phyloP scores from a whole-genome alignment of 2,797 vertebrate genomes.

The Streptopelia turtur region DNA sequence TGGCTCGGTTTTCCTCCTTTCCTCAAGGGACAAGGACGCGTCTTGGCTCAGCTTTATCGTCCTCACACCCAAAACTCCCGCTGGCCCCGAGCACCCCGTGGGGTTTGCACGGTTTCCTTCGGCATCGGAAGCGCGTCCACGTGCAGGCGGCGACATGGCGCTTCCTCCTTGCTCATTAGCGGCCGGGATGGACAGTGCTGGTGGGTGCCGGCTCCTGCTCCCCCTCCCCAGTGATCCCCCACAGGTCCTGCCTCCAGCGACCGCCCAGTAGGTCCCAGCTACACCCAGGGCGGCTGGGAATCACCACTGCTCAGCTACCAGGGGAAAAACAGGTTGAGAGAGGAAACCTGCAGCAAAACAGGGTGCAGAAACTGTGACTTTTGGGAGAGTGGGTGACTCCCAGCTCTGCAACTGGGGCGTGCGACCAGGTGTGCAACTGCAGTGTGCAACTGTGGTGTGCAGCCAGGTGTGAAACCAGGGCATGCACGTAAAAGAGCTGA shows the following conservation, averaged over 20 bases:
- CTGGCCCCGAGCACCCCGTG: not conserved
- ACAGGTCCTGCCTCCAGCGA: not conserved
- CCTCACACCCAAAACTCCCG: fast-evolving
- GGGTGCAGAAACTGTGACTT: not conserved
- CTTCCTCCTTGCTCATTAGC: not conserved
- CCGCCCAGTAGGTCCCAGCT: not conserved
- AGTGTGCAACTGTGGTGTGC: not conserved
- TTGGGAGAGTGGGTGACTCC: not conserved
- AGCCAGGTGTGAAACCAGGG: not conserved
- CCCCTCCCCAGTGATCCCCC: fast-evolving
- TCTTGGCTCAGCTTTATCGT: fast-evolving
- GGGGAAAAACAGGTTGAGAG: not conserved
- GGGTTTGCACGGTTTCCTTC: fast-evolving
- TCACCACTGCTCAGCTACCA: fast-evolving
- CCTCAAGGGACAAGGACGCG: fast-evolving
- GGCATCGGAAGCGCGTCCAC: fast-evolving
- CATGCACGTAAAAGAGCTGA: not conserved
- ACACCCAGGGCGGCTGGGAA: not conserved
- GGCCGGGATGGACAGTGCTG: fast-evolving
- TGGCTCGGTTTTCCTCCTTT: not conserved
- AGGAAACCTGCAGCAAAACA: not conserved
- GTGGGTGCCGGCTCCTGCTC: not conserved
- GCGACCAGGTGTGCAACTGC: not conserved
- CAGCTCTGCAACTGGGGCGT: not conserved
- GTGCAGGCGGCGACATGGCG: not conserved